Evolutionary conservation across 2,888 invertebrate species (phyloP), one percentile per base, ranked within the genome.

Genomic region (Heterodera filipjevi): DNA sequence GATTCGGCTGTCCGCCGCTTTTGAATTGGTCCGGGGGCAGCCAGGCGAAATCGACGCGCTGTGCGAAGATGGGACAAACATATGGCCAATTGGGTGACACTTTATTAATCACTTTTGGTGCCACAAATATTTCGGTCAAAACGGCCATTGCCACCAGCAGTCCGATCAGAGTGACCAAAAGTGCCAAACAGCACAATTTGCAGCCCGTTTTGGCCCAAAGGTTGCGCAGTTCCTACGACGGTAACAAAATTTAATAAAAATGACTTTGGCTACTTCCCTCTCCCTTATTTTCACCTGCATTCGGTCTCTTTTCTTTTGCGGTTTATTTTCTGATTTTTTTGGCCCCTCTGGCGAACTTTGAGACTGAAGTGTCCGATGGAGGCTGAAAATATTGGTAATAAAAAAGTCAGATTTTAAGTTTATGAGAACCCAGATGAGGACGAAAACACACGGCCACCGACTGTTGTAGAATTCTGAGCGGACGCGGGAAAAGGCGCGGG

Each of bases 41-140:
- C 75, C 75, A 75, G 22, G 68, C 33, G 68, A 75, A 75, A 22
- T 59, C 66, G 22, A 33, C 19, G 12, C 59, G 64, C 75, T 75
- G 32, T 27, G 39, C 8, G 68, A 19, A 68, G 14, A 35, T 68
- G 68, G 68, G 5, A 35, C 14, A 6, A 14, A 53, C 53, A 59
- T 59, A 27, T 59, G n/a, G n/a, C 59, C 5, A 59, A 22, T 27
- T 6, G 3, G 12, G 30, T 10, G n/a, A 44, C 22, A 6, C 22
- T 22, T 22, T 19, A 19, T 49, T 49, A 19, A 14, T 33, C 5
- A 66, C 64, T 44, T 75, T 59, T 49, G 39, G 64, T 22, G 53
- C 30, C 64, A 30, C 44, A 6, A 33, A 46, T 8, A 33, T 73
- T 27, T 73, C 46, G 53, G 59, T 0, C 3, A 73, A 16, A 35